A percentile compares a stretch with the other conserved stretches of the same genome.
phyloP scores from a whole-genome alignment of 2,797 vertebrate species.

The Hippoglossus hippoglossus region DNA sequence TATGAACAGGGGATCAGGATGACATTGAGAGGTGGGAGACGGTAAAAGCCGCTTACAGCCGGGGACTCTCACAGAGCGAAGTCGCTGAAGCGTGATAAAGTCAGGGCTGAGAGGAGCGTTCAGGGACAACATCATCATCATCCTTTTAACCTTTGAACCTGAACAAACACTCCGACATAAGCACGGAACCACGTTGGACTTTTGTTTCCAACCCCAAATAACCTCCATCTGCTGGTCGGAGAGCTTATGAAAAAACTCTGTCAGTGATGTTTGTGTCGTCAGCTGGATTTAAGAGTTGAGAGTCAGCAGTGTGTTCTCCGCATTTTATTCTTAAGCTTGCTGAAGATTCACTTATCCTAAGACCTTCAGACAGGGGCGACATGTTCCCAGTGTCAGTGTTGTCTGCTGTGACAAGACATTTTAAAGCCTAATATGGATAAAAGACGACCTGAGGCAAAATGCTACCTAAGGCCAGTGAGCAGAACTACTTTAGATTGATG shows the following conservation, averaged over 20 bases:
- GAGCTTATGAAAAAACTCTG: conserved; percentile 31
- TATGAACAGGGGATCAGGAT: conserved; percentile 58
- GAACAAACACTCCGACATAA: conserved; percentile 34
- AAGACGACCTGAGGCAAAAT: not conserved
- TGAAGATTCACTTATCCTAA: conserved; percentile 22
- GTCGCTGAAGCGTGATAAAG: conserved; percentile 50
- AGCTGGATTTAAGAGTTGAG: conserved; percentile 6
- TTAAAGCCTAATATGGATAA: not conserved
- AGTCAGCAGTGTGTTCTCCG: conserved; percentile 8
- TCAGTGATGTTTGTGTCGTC: not conserved
- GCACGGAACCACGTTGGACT: conserved; percentile 40
- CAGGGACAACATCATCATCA: conserved; percentile 50
- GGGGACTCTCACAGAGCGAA: conserved; percentile 37
- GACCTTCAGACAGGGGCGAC: not conserved
- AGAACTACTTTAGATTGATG: not conserved
- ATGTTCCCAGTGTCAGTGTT: not conserved
- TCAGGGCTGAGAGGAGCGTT: conserved; percentile 33
- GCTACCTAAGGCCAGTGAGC: too few relatives aligned
- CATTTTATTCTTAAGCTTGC: conserved; percentile 21
- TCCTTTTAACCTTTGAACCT: conserved; percentile 53
- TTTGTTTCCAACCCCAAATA: conserved; percentile 14
- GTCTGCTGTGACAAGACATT: conserved; percentile 10
- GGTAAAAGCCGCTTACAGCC: conserved; percentile 63
- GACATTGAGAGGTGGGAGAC: conserved; percentile 49
- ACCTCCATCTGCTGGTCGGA: conserved; percentile 43